These are phyloP conservation scores for Corythornis leucogaster DNA, from an alignment of 2,797 vertebrate genomes.

Conservation along the genomic window DNA sequence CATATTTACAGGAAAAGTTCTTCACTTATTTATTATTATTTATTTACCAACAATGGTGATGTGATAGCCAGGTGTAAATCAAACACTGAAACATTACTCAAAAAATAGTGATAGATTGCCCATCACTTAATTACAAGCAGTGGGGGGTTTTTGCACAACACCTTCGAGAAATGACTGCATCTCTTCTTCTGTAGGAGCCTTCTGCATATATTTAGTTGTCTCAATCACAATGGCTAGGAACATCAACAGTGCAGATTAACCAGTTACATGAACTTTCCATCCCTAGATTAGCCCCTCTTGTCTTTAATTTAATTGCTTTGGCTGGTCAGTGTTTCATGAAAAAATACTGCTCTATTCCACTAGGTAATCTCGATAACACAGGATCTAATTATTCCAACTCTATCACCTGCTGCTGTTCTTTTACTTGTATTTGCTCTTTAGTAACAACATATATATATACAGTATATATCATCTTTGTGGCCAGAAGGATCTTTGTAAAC, in stretches of 20 bases:
- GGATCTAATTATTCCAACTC: not conserved
- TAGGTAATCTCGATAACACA: not conserved
- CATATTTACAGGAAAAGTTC: not conserved
- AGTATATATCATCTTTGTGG: not conserved
- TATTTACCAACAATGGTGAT: not conserved
- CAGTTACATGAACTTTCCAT: not conserved
- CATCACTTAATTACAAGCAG: not conserved
- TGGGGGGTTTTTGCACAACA: not conserved
- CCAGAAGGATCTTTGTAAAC: not conserved
- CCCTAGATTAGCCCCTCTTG: not conserved
- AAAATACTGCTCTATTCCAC: not conserved
- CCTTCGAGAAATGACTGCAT: not conserved
- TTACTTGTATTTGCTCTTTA: not conserved
- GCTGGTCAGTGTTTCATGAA: not conserved
- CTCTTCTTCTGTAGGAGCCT: not conserved
- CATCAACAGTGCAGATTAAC: not conserved
- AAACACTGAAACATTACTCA: not conserved
- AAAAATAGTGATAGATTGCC: not conserved
- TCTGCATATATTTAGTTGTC: not conserved
- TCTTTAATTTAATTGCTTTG: not conserved
- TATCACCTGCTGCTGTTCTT: not conserved
- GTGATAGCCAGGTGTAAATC: not conserved
- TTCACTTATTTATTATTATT: not conserved
- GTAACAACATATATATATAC: no score
- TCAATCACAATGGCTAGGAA: not conserved